Percentiles rank a stretch among this genome's conserved stretches.
Evolutionary conservation across 2,797 vertebrate genomes (phyloP).

Genomic region (Emydoidea blandingii): DNA sequence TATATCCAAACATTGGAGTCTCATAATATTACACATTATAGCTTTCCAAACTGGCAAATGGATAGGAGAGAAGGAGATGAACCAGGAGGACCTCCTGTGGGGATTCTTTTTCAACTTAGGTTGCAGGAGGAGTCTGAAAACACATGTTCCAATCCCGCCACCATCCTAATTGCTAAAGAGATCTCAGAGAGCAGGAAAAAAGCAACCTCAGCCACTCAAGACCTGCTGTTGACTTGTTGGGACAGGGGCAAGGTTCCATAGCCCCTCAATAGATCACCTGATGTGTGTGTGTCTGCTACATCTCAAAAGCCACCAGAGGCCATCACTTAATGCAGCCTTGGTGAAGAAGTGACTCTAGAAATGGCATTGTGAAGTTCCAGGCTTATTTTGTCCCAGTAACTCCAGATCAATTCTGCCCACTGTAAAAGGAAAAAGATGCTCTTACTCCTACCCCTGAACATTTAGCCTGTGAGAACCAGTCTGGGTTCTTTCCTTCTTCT

Average conservation of each 20-base stretch:
- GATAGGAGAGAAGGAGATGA: background rate
- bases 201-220: accelerated
- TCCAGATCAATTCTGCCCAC: background rate
- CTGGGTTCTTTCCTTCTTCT: background rate
- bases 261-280: background rate
- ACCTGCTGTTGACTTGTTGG: background rate
- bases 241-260: background rate
- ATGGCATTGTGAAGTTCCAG: background rate
- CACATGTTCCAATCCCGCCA: accelerated
- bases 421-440: background rate
- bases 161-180: background rate
- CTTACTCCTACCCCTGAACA: background rate
- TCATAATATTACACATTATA: accelerated
- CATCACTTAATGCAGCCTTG: too few relatives aligned
- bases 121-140: background rate
- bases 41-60: background rate
- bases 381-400: background rate
- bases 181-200: background rate
- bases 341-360: background rate
- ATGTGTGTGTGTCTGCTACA: background rate
- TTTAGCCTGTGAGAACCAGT: background rate
- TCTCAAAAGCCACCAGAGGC: background rate
- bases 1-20: accelerated
- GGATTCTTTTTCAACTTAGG: accelerated
- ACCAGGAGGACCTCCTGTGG: accelerated